Percentiles rank a stretch among this genome's conserved stretches.
These are phyloP conservation scores for Bubo bubo DNA, from an alignment of 2,113 vertebrate species.

Conservation along the genomic window DNA sequence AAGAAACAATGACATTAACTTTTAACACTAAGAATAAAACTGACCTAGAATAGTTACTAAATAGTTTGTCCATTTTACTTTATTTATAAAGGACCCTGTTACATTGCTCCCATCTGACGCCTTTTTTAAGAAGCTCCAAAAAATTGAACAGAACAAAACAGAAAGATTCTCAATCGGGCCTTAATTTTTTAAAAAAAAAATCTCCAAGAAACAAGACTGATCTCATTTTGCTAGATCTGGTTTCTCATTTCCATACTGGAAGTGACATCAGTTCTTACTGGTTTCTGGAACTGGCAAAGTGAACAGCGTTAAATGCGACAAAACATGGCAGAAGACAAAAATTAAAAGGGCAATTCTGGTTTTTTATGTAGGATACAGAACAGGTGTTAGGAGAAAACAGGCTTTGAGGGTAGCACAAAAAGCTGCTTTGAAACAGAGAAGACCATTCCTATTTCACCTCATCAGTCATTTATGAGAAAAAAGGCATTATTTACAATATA, in stretches of 20 bases:
- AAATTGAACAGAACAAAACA: background rate
- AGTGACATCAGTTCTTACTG: background rate
- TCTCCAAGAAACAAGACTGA: background rate
- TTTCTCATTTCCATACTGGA: background rate
- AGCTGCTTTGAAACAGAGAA: background rate
- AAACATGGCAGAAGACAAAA: background rate
- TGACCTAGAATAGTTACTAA: background rate
- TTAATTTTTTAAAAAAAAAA: background rate
- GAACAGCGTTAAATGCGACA: background rate
- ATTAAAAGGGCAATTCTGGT: background rate
- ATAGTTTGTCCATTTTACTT: background rate
- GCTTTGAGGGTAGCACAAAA: background rate
- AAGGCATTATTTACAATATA: background rate
- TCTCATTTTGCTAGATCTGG: background rate
- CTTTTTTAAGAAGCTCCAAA: background rate
- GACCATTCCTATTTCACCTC: background rate
- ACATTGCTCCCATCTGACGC: background rate
- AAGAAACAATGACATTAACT: background rate
- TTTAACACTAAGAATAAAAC: background rate
- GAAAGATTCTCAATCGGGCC: background rate
- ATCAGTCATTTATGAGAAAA: background rate
- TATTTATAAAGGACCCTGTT: background rate
- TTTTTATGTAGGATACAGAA: background rate
- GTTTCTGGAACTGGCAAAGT: background rate
- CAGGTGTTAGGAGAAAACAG: background rate